Evolutionary conservation across 2,113 vertebrate genomes (phyloP).

Genomic region (Marmota flaviventris): DNA sequence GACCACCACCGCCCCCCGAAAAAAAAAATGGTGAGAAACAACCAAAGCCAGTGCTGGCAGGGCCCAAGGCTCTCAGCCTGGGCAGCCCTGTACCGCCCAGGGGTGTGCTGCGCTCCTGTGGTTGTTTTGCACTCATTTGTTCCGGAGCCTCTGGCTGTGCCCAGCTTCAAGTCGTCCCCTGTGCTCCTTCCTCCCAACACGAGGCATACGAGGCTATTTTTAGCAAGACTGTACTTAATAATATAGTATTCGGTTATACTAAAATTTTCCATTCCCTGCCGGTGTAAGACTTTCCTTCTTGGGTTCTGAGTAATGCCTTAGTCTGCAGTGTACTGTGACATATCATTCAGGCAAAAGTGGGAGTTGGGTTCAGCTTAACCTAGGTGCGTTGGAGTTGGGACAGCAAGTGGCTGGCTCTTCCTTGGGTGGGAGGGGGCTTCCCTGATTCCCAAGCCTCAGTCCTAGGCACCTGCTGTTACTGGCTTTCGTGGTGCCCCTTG

Average conservation of each 20-base stretch:
- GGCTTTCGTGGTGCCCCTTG: background rate
- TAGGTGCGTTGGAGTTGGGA: background rate
- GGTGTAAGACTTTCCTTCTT: constrained; percentile 28
- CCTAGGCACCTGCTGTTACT: background rate
- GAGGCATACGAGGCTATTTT: background rate
- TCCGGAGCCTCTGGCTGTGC: background rate
- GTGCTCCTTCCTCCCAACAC: background rate
- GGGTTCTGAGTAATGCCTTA: constrained; percentile 34
- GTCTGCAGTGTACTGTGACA: background rate
- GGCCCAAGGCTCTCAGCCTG: too few relatives aligned
- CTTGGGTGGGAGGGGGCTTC: background rate
- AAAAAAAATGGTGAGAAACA: background rate
- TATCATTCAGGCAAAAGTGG: background rate
- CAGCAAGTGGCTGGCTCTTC: background rate
- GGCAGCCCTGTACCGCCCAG: fast-evolving
- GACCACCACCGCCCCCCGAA: fast-evolving
- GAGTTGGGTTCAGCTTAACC: background rate
- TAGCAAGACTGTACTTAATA: constrained; percentile 54
- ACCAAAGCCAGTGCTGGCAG: background rate
- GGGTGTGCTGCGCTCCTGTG: fast-evolving
- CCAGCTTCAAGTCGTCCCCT: background rate
- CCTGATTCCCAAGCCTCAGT: background rate
- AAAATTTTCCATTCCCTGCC: constrained; percentile 49
- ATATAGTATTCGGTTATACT: constrained; percentile 11
- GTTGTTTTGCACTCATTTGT: background rate